Base-by-base conservation (phyloP, 2,113 vertebrate genomes). In the Odontesthes bonariensis region DNA sequence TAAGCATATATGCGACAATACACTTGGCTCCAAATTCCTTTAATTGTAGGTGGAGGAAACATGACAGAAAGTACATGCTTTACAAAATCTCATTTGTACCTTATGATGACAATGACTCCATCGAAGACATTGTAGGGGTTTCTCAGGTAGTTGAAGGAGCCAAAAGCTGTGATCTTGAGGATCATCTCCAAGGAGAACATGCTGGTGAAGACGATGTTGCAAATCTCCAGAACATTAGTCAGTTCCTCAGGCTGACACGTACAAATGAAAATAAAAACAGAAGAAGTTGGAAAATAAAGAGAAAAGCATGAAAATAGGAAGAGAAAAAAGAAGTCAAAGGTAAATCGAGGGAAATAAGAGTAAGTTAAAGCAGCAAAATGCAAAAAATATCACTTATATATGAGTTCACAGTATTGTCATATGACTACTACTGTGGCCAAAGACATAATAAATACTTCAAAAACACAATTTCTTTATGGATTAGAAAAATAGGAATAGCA, bases 121-220 rank as follows among this genome's bases (percentile, higher is more conserved):
- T 99, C 98, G 4, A 98, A 99, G 72, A 98, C 96, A 69, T 99
- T 99, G 91, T 99, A 99, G 3, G 97, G 97, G 70, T 98, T 99
- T 61, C 96, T 94, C 86, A 99, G 93, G 89, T 99, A 99, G 90
- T 86, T 96, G 22, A 99, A 98, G 52, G 96, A 96, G 35, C 98
- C 98, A 8, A 97, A 99, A 8, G 98, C 98, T 0, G 96, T 94
- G 73, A 99, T 89, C 83, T 99, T 99, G 75, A 99, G 95, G 81
- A 99, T 95, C 98, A 99, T 99, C 94, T 99, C 98, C 92, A 99
- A 79, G 58, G 98, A 96, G 47, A 99, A 99, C 98, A 99, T 98
- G 91, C 97, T 99, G 84, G 98, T 99, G 86, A 99, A 99, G 46
- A 99, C 98, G 75, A 99, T 98, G 6, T 99, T 99, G 92, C 97